Conservation (phyloP, 2,113 vertebrate genomes). For the Corythornis madagascariensis region DNA sequence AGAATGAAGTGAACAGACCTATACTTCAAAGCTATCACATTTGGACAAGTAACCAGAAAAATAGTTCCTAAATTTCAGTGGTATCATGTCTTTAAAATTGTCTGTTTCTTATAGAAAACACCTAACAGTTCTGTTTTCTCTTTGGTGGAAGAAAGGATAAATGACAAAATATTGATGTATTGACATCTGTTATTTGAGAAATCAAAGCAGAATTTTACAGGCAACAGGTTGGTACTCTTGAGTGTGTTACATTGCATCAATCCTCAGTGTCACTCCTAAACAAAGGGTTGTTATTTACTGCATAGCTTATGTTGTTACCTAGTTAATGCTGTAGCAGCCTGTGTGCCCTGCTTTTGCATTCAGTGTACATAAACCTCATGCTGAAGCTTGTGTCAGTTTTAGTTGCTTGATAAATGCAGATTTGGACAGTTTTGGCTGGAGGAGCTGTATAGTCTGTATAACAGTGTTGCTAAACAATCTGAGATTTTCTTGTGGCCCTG, state of each 20-base stretch:
- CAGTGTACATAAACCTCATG: not conserved
- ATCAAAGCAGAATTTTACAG: not conserved
- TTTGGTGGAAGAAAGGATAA: not conserved
- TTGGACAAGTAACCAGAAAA: not conserved
- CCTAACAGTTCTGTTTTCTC: not conserved
- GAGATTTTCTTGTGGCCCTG: not conserved
- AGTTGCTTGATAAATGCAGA: not conserved
- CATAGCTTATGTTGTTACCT: accelerated
- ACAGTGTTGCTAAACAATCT: not conserved
- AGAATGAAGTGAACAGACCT: not conserved
- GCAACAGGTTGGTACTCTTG: too few relatives aligned
- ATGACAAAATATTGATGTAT: not conserved
- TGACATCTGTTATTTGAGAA: not conserved
- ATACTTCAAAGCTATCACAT: accelerated
- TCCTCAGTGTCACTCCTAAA: not conserved
- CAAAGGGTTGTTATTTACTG: not conserved
- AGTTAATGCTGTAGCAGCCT: not conserved
- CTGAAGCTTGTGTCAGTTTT: not conserved
- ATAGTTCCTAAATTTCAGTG: not conserved
- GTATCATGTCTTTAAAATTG: not conserved
- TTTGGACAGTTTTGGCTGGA: accelerated
- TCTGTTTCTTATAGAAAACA: not conserved
- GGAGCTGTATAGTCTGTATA: not conserved
- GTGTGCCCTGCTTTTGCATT: not conserved
- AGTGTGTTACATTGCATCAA: accelerated